These are phyloP conservation scores for Tetragonula carbonaria DNA, from an alignment of 2,888 invertebrate genomes.

Conservation along the genomic window DNA sequence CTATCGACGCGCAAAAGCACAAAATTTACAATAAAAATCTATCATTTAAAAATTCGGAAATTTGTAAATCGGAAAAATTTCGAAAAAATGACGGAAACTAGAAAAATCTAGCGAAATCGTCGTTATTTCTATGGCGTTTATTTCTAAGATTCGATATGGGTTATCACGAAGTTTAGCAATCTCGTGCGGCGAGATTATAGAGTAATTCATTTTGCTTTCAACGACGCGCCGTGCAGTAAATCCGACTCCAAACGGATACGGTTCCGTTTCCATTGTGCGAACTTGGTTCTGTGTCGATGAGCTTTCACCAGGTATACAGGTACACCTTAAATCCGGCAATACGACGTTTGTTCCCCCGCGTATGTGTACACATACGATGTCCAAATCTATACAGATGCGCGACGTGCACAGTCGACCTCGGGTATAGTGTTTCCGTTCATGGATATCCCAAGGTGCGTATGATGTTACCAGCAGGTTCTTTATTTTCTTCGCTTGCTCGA, in stretches of 20 bases:
- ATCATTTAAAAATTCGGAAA: no score
- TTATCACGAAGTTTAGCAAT: no score
- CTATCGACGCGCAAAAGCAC: neutral
- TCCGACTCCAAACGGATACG: conserved; percentile 12
- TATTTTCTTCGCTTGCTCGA: conserved; percentile 60
- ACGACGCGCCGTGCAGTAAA: neutral
- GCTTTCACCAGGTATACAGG: conserved; percentile 48
- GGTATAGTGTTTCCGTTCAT: conserved; percentile 75
- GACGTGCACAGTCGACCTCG: conserved; percentile 63
- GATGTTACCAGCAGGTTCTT: conserved; percentile 72
- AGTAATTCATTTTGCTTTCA: neutral
- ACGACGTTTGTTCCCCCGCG: conserved; percentile 33
- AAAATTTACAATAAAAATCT: neutral
- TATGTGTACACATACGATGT: neutral
- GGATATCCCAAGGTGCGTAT: conserved; percentile 72
- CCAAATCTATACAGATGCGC: conserved; percentile 42
- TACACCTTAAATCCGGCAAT: conserved; percentile 51
- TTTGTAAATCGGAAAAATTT: no score
- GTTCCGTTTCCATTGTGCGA: conserved; percentile 24
- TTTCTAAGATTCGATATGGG: no score
- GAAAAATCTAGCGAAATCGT: no score
- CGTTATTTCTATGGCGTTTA: no score
- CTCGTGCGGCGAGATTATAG: neutral
- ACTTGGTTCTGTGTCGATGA: conserved; percentile 27
- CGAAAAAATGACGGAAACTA: neutral